These are phyloP conservation scores for Dyspetes luteomarginatus DNA, from an alignment of 2,888 invertebrate genomes.

Conservation along the genomic window DNA sequence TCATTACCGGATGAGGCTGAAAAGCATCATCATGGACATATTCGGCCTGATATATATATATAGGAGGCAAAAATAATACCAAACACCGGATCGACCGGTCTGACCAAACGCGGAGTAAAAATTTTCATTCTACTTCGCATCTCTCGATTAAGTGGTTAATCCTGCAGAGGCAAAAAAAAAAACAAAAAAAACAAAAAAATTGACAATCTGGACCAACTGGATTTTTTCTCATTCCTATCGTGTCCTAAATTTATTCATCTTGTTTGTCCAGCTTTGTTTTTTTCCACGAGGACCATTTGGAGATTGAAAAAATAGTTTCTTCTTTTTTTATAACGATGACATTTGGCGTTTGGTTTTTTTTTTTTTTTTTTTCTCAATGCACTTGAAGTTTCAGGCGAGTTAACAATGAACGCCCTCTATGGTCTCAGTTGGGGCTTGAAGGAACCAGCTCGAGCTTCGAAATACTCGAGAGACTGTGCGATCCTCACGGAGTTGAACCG, in stretches of 20 bases:
- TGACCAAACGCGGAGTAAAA: slow-evolving; percentile 6
- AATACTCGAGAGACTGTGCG: slow-evolving; percentile 21
- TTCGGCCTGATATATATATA: too few relatives aligned
- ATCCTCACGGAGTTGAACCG: slow-evolving; percentile 60
- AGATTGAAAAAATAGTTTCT: slow-evolving; percentile 30
- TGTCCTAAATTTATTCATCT: slow-evolving; percentile 71
- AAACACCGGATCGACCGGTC: slow-evolving; percentile 64
- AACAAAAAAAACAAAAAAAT: slow-evolving; percentile 1
- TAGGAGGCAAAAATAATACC: slow-evolving; percentile 77
- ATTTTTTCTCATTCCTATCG: slow-evolving; percentile 7
- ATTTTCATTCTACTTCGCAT: slow-evolving; percentile 47
- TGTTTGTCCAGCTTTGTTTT: slow-evolving; percentile 76
- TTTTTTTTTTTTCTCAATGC: not conserved
- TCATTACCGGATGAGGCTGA: slow-evolving; percentile 75
- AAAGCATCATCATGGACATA: too few relatives aligned
- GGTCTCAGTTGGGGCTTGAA: not conserved
- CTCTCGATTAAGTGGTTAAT: slow-evolving; percentile 64
- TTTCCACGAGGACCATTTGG: not conserved
- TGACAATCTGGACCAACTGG: slow-evolving; percentile 51
- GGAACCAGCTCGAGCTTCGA: not conserved
- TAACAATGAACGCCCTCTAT: slow-evolving; percentile 20
- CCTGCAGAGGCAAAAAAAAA: slow-evolving; percentile 1
- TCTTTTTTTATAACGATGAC: slow-evolving; percentile 4
- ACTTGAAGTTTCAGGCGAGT: not conserved
- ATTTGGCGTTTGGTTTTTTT: not conserved